Conservation (phyloP, 2,888 invertebrate genomes). For the Heteromyza rotundicornis region DNA sequence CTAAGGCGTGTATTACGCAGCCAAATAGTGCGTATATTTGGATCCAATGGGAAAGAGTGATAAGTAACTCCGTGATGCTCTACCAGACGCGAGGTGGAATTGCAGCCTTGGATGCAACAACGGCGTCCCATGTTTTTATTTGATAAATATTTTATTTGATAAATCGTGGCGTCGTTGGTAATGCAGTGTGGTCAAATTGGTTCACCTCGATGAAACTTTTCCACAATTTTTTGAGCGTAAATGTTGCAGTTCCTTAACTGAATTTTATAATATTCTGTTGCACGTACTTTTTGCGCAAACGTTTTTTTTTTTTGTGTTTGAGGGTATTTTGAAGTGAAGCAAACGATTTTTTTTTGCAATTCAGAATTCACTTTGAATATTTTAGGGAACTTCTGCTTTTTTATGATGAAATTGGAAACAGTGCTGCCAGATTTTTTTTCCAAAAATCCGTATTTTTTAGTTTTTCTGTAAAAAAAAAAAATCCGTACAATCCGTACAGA, state of each 20-base stretch:
- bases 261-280: conserved; percentile 6
- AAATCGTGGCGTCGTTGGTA: conserved; percentile 17
- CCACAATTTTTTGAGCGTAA: conserved; percentile 11
- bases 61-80: conserved; percentile 73
- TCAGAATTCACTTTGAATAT: too few relatives aligned
- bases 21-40: conserved; percentile 70
- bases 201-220: conserved; percentile 26
- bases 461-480: too few relatives aligned
- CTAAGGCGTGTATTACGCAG: conserved; percentile 69
- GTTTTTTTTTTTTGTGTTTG: neutral
- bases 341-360: too few relatives aligned
- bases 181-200: neutral
- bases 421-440: too few relatives aligned
- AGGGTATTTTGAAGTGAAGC: too few relatives aligned
- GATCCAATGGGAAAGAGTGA: conserved; percentile 76
- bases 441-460: too few relatives aligned
- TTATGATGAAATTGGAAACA: too few relatives aligned
- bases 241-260: neutral
- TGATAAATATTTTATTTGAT: too few relatives aligned
- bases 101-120: conserved; percentile 57
- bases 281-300: neutral
- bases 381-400: too few relatives aligned
- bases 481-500: too few relatives aligned
- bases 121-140: conserved; percentile 55
- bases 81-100: conserved; percentile 53